phyloP scores from a whole-genome alignment of 53 echinoderm and acorn worm genomes.

The Apostichopus leukothele region DNA sequence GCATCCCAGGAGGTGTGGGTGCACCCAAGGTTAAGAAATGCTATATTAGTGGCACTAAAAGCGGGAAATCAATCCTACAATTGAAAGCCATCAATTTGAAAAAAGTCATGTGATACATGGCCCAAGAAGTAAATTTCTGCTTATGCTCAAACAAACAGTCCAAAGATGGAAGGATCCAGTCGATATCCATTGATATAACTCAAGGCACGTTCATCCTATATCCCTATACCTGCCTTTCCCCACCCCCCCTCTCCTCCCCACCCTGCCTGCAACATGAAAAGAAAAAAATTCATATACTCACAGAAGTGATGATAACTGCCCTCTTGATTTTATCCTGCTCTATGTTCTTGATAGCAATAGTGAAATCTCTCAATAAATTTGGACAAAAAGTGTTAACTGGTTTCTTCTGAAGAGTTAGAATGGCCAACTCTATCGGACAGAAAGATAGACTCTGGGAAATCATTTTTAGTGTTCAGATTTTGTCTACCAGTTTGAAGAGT shows the following conservation, averaged over 20 bases:
- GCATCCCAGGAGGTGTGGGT: too few species aligned
- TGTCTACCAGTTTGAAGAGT: not conserved
- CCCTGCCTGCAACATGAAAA: not conserved
- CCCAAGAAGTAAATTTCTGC: too few species aligned
- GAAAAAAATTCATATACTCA: not conserved
- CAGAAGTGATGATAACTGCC: conserved; percentile 2
- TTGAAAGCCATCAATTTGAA: too few species aligned
- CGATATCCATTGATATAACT: not conserved
- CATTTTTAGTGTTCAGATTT: too few species aligned
- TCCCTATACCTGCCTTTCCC: too few species aligned
- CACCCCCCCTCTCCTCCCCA: not conserved
- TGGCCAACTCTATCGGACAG: not conserved
- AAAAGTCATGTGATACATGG: too few species aligned
- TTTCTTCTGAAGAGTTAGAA: not conserved
- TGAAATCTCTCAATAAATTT: not conserved
- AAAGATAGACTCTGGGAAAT: not conserved
- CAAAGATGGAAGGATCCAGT: not conserved
- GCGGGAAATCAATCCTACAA: too few species aligned
- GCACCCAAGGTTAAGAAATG: too few species aligned
- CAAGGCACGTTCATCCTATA: not conserved
- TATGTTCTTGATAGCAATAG: not conserved
- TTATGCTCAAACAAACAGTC: too few species aligned
- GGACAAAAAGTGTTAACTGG: not conserved
- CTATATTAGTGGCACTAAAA: too few species aligned
- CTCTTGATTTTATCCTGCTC: not conserved